A percentile compares a stretch with the other conserved stretches of the same genome.
These are phyloP conservation scores for Labroides dimidiatus DNA, from an alignment of 2,797 vertebrate species.

Conservation along the genomic window DNA sequence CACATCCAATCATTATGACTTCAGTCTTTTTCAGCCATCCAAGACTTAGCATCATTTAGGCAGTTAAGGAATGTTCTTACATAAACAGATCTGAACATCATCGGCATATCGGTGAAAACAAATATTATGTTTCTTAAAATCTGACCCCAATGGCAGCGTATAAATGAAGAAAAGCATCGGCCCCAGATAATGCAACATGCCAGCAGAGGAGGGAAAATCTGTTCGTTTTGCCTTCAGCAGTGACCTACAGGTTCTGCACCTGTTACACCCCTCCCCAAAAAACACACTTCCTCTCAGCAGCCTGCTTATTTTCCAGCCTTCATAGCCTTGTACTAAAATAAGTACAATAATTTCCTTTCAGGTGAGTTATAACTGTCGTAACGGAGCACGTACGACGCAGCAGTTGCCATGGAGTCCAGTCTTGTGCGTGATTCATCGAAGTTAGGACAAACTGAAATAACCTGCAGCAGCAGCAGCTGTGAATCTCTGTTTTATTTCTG, in stretches of 20 bases:
- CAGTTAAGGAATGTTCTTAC: too few species aligned
- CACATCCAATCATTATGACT: too few species aligned
- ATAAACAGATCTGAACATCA: too few species aligned
- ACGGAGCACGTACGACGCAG: constrained; percentile 13
- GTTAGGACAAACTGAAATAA: constrained; percentile 42
- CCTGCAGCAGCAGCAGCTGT: constrained; percentile 12
- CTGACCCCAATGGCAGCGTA: too few species aligned
- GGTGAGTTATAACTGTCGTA: constrained; percentile 2
- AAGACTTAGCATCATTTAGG: too few species aligned
- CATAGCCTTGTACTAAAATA: neutral
- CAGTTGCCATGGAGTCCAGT: constrained; percentile 60
- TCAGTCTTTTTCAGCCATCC: too few species aligned
- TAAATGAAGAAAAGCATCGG: too few species aligned
- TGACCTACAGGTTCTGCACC: constrained; percentile 46
- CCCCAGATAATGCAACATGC: neutral
- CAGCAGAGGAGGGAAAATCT: neutral
- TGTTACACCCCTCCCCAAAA: constrained; percentile 32
- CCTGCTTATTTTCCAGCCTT: neutral
- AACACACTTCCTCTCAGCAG: constrained; percentile 17
- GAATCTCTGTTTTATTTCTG: constrained; percentile 1
- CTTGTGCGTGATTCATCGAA: constrained; percentile 45
- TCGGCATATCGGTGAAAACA: too few species aligned
- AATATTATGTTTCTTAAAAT: too few species aligned
- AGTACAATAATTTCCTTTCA: neutral
- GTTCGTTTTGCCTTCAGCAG: constrained; percentile 44